Percentiles rank a stretch among this genome's conserved stretches.
phyloP scores from a whole-genome alignment of 2,888 invertebrate species.

The Seira ritae region DNA sequence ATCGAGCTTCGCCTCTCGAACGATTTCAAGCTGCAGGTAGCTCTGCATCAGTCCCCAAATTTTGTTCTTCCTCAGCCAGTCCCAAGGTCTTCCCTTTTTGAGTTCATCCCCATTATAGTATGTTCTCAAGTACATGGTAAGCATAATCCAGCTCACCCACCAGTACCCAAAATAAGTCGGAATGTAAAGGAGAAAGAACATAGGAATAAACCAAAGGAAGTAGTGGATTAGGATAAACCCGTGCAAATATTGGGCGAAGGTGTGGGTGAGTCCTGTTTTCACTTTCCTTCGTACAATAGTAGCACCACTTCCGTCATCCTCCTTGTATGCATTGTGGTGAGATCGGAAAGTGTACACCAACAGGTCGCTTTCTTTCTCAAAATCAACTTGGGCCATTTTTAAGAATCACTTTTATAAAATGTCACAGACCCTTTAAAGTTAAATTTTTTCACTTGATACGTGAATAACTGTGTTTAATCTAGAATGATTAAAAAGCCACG shows the following conservation, averaged over 20 bases:
- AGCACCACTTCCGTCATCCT: conserved; percentile 45
- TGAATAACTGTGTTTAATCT: too few relatives aligned
- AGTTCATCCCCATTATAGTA: conserved; percentile 55
- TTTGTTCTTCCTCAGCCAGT: conserved; percentile 23
- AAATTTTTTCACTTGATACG: too few relatives aligned
- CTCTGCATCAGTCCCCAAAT: conserved; percentile 41
- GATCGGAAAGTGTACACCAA: conserved; percentile 25
- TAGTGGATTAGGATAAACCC: conserved; percentile 51
- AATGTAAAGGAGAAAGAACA: conserved; percentile 41
- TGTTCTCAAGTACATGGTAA: conserved; percentile 43
- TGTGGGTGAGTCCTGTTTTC: background rate
- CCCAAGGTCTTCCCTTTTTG: conserved; percentile 53
- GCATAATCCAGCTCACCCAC: conserved; percentile 42
- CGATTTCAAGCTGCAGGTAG: conserved; percentile 51
- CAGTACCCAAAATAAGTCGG: conserved; percentile 39
- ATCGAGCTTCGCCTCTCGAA: conserved; percentile 54
- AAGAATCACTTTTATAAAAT: background rate
- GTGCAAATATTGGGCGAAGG: conserved; percentile 34
- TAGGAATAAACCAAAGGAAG: conserved; percentile 55
- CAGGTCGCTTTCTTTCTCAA: conserved; percentile 4
- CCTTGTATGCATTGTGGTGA: conserved; percentile 49
- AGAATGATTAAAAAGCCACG: too few relatives aligned
- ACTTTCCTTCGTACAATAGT: conserved; percentile 20
- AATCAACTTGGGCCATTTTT: background rate
- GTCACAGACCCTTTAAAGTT: too few relatives aligned